Evolutionary conservation across 2,888 invertebrate species (phyloP), one percentile per base, ranked within the genome.

Genomic region (Chymomyza fuscimana): DNA sequence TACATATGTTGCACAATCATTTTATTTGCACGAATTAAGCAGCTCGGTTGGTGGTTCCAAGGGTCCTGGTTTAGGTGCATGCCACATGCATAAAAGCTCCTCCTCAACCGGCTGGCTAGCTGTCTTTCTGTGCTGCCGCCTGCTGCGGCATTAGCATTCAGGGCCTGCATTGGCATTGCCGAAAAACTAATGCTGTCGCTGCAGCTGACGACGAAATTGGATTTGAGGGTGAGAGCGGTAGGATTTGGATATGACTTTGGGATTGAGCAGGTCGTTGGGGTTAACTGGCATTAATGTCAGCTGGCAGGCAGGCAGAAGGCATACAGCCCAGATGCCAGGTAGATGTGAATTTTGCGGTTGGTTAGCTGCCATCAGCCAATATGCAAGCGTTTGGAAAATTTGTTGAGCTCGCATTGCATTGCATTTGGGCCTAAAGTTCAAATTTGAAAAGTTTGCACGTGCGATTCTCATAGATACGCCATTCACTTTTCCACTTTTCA

Each of bases 201-300:
- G 86, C 87, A 74, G 81, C 76, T 83, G 81, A 80, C 74, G 72
- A 79, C 73, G 80, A 74, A 7, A 46, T 46, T 46, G 52, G 52
- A 54, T 16, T 16, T 19, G 52, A n/a, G 15, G 10, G 40, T 16
- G 52, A 51, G 51, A 5, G 5, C 73, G 65, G 77, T 86, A 80
- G 40, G 40, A 46, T 46, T 46, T 46, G 40, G 40, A 12, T 46
- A 46, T 46, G 40, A 46, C 10, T 46, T 46, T 46, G 40, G 40
- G 12, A 12, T 46, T 10, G 40, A 46, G 40, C 40, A 46, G 40
- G 40, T 10, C 40, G 40, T 83, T 78, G 87, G 89, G 87, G 86
- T 83, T 88, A 83, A 88, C 86, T 88, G 89, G 83, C 89, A 83
- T 88, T 83, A 83, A 83, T 83, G 89, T 82, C 83, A 88, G 73